Base-by-base conservation (phyloP, 2,797 vertebrate genomes). In the Pseudotriccus pelzelni region DNA sequence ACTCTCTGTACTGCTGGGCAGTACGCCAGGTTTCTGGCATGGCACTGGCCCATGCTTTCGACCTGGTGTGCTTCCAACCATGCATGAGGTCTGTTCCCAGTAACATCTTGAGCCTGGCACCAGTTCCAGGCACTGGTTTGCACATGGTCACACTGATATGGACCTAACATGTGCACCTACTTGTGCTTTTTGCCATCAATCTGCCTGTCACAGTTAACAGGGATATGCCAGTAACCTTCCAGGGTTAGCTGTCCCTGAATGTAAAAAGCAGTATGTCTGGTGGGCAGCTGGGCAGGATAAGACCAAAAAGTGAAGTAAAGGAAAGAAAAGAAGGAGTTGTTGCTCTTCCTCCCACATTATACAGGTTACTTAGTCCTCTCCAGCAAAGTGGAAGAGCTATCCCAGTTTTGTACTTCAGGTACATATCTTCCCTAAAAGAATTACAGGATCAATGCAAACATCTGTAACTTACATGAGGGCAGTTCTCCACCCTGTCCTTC, bases 111-210 rank as follows among this genome's bases (percentile, higher is more conserved):
- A 63, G 17, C 23, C 23, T 3, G 2, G 18, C 23, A 60, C 11
- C 21, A 43, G 10, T n/a, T 72, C 27, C 46, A 58, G 43, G 19
- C 37, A 27, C 28, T 17, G 20, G 12, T 73, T 84, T 69, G 50
- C 43, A 27, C 5, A 0, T 28, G 37, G 19, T 15, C 41, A 49
- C 32, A 6, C 20, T 25, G 30, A 34, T 47, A 53, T 1, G 0
- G 17, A 62, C 34, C 9, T 32, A n/a, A 46, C 0, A 9, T 2
- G 21, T 36, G 12, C 22, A 60, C 30, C 39, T 60, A 13, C 25
- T 47, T 36, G 22, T 49, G 9, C 6, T 49, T 89, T 84, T 69
- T 73, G 39, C 19, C 2, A 2, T 34, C 49, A 68, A 24, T 4
- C 37, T 41, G 28, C 7, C 43, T 39, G 44, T 11, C 27, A 37